phyloP scores from a whole-genome alignment of 2,888 invertebrate genomes.

The Drosophila dives region DNA sequence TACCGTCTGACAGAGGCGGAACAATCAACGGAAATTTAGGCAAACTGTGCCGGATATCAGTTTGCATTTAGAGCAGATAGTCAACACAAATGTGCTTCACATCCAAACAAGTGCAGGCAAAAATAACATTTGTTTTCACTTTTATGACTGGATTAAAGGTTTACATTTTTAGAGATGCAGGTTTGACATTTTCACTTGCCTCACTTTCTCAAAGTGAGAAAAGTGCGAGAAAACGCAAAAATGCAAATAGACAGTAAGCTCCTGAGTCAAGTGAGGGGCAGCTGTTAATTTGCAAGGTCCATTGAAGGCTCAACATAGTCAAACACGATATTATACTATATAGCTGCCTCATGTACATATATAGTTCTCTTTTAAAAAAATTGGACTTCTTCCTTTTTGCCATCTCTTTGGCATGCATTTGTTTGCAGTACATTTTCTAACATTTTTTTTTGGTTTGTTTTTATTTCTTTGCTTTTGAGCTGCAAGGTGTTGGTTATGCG shows the following conservation, averaged over 20 bases:
- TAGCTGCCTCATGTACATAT: background rate
- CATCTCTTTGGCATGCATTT: conserved; percentile 17
- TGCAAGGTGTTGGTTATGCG: conserved; percentile 39
- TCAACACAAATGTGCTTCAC: background rate
- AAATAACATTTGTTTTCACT: background rate
- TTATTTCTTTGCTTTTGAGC: conserved; percentile 2
- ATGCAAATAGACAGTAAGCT: conserved; percentile 18
- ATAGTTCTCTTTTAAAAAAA: background rate
- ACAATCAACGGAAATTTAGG: conserved; percentile 33
- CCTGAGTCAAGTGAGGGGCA: conserved; percentile 23
- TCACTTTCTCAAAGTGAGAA: conserved; percentile 5
- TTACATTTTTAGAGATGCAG: too few relatives aligned
- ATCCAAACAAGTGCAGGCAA: background rate
- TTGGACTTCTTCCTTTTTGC: conserved; percentile 16
- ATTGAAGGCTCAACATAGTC: conserved; percentile 24
- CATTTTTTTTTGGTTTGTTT: conserved; percentile 18
- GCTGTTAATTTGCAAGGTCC: conserved; percentile 31
- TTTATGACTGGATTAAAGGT: conserved; percentile 6
- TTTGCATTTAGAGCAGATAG: conserved; percentile 6
- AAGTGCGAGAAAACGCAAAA: conserved; percentile 25
- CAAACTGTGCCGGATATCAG: conserved; percentile 31
- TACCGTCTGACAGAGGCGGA: conserved; percentile 13
- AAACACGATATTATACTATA: background rate
- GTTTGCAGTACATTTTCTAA: conserved; percentile 6
- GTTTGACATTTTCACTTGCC: background rate